Conservation (phyloP, 2,797 vertebrate species). For the Coregonus sp. region DNA sequence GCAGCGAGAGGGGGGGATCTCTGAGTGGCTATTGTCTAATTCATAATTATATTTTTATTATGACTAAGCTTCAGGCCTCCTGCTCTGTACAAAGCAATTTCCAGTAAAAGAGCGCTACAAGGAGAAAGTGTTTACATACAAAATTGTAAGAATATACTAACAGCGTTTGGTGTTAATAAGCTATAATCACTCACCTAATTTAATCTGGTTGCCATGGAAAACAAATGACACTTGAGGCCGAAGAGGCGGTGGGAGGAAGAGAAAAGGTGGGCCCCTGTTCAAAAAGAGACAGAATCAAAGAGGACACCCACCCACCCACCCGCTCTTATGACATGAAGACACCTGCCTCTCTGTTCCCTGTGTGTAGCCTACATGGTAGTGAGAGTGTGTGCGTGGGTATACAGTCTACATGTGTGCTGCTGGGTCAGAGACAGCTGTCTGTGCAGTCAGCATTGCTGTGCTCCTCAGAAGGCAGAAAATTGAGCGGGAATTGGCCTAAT, state of each 20-base stretch:
- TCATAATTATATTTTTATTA: slow-evolving; percentile 84
- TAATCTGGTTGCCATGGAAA: slow-evolving; percentile 90
- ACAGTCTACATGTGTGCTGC: slow-evolving; percentile 64
- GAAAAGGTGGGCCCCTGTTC: slow-evolving; percentile 71
- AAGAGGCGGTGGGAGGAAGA: slow-evolving; percentile 53
- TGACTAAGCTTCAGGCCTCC: slow-evolving; percentile 71
- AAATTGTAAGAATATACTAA: slow-evolving; percentile 85
- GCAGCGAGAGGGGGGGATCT: slow-evolving; percentile 32
- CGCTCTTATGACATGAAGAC: slow-evolving; percentile 78
- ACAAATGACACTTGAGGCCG: slow-evolving; percentile 84
- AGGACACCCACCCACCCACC: slow-evolving; percentile 54
- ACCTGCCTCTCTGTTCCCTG: slow-evolving; percentile 74
- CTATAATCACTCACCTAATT: slow-evolving; percentile 83
- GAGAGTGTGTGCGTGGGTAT: background rate
- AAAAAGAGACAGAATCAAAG: slow-evolving; percentile 48
- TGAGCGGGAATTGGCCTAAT: slow-evolving; percentile 88
- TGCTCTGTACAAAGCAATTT: slow-evolving; percentile 79
- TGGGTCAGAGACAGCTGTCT: slow-evolving; percentile 83
- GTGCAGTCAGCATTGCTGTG: slow-evolving; percentile 85
- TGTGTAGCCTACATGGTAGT: slow-evolving; percentile 67
- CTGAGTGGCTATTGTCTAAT: slow-evolving; percentile 78
- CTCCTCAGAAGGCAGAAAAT: slow-evolving; percentile 87
- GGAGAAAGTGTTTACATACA: slow-evolving; percentile 84
- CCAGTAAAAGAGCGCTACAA: slow-evolving; percentile 68
- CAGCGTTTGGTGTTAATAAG: slow-evolving; percentile 82